Evolutionary conservation across 2,797 vertebrate species (phyloP).

Genomic region (Ctenopoma kingsleyae): DNA sequence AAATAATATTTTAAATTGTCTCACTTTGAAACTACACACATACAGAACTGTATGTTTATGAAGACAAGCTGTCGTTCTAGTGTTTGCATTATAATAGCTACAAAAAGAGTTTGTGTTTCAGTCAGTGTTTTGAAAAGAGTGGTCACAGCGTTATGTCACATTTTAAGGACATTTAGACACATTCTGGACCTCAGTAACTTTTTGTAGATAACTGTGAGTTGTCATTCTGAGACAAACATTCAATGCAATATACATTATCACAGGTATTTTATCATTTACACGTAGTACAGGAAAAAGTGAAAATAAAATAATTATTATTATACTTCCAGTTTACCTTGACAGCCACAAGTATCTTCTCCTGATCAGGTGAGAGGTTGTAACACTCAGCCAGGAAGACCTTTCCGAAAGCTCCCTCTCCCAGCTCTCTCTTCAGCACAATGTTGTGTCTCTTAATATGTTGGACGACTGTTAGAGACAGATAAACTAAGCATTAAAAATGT

Average conservation of each 20-base stretch:
- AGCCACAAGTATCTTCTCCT: constrained; percentile 97
- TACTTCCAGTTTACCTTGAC: constrained; percentile 90
- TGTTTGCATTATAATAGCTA: neutral
- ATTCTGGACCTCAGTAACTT: no score
- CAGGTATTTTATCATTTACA: neutral
- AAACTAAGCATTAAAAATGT: neutral
- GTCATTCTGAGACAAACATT: no score
- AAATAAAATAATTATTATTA: neutral
- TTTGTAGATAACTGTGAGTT: no score
- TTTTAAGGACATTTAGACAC: no score
- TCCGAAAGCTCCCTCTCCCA: constrained; percentile 97
- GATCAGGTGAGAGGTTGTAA: constrained; percentile 94
- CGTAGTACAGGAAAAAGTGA: neutral
- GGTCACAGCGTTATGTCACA: neutral
- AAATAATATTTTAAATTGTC: constrained; percentile 15
- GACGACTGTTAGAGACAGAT: constrained; percentile 87
- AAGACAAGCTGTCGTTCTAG: neutral
- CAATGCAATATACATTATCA: neutral
- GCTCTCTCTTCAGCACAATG: constrained; percentile 96
- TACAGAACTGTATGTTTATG: neutral
- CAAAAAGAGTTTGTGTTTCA: constrained; percentile 1
- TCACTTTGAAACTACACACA: constrained; percentile 15
- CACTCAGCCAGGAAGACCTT: constrained; percentile 98
- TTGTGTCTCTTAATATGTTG: constrained; percentile 98
- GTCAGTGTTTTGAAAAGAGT: neutral